phyloP scores from a whole-genome alignment of 2,113 vertebrate genomes.

The Junco hyemalis region DNA sequence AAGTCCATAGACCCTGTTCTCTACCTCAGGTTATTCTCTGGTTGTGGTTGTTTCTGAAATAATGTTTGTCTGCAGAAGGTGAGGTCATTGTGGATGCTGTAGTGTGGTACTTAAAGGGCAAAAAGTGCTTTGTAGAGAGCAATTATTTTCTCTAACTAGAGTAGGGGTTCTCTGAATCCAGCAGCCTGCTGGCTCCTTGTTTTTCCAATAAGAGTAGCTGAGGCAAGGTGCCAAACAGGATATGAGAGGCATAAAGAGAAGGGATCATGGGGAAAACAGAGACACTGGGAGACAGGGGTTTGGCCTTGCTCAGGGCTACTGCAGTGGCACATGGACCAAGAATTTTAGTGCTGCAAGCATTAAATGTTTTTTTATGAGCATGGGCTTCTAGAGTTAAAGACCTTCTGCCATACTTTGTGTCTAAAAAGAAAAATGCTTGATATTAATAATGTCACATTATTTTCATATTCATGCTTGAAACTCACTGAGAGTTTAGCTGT shows the following conservation, averaged over 20 bases:
- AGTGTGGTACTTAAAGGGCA: neutral
- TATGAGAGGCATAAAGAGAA: neutral
- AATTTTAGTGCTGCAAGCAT: neutral
- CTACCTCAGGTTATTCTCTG: neutral
- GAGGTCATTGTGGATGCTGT: slow-evolving; percentile 30
- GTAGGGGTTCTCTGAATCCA: slow-evolving; percentile 17
- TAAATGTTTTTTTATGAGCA: fast-evolving
- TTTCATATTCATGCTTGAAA: neutral
- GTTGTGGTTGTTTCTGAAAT: neutral
- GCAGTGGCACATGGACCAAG: neutral
- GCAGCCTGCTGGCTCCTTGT: slow-evolving; percentile 46
- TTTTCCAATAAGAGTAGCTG: neutral
- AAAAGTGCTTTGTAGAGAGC: neutral
- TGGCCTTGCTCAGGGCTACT: neutral
- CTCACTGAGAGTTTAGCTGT: neutral
- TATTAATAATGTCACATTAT: neutral
- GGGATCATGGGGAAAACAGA: neutral
- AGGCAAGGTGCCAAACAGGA: neutral
- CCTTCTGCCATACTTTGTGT: neutral
- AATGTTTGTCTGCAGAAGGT: slow-evolving; percentile 1
- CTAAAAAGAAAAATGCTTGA: neutral
- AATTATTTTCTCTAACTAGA: slow-evolving; percentile 46
- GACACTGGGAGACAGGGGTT: neutral
- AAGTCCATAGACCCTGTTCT: neutral
- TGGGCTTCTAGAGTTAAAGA: neutral